These are phyloP conservation scores for Cephalotes varians DNA, from an alignment of 2,888 invertebrate species.

Conservation along the genomic window DNA sequence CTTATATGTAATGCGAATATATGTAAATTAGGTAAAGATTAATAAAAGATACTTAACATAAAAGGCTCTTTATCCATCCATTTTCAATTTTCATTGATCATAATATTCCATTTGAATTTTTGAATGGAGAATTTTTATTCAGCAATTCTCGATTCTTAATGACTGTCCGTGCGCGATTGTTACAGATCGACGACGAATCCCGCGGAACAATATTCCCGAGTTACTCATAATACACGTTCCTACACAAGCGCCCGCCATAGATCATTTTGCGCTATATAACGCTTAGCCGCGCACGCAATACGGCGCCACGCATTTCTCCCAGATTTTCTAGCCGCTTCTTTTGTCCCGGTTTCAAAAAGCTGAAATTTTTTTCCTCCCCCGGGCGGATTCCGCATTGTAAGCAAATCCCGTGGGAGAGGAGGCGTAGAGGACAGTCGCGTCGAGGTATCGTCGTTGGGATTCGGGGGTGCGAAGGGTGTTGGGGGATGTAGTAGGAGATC, in stretches of 20 bases:
- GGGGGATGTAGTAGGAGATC: constrained; percentile 26
- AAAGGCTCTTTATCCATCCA: neutral
- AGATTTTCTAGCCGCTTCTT: constrained; percentile 56
- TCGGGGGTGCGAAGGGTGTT: constrained; percentile 1
- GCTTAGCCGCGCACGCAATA: constrained; percentile 48
- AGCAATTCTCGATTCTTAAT: constrained; percentile 6
- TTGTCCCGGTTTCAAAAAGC: constrained; percentile 53
- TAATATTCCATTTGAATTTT: constrained; percentile 1
- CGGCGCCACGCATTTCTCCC: constrained; percentile 49
- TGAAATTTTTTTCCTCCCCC: constrained; percentile 41
- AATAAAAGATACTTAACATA: neutral
- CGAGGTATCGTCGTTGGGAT: constrained; percentile 45
- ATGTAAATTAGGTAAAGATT: constrained; percentile 11
- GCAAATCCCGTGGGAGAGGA: constrained; percentile 53
- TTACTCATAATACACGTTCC: constrained; percentile 36
- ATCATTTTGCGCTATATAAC: constrained; percentile 31
- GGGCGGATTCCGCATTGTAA: constrained; percentile 53
- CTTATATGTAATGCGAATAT: no score
- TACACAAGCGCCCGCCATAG: constrained; percentile 15
- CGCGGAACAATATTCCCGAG: constrained; percentile 14
- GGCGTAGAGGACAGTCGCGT: constrained; percentile 52
- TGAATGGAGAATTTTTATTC: neutral
- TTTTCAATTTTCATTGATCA: neutral
- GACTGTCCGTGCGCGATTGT: neutral
- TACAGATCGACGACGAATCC: constrained; percentile 16